phyloP scores from a whole-genome alignment of 2,797 vertebrate genomes.

The Rhinoraja longicauda region DNA sequence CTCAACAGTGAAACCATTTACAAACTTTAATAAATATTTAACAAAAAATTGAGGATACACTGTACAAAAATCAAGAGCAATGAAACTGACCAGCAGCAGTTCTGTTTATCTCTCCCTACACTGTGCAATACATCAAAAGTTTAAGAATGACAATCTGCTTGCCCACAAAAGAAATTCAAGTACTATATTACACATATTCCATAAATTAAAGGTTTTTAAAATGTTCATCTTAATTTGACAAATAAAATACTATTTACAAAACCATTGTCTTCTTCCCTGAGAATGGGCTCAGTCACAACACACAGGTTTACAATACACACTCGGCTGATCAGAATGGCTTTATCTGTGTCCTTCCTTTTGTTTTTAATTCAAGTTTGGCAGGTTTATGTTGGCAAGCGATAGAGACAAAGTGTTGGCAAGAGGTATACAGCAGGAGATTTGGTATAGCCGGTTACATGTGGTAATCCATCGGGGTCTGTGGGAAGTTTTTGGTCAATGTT shows the following conservation, averaged over 20 bases:
- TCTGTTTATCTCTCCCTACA: not conserved
- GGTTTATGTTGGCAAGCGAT: not conserved
- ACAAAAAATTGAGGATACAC: slow-evolving; percentile 30
- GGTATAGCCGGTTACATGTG: not conserved
- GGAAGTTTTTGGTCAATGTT: not conserved
- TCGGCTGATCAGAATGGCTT: slow-evolving; percentile 30
- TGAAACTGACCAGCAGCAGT: slow-evolving; percentile 33
- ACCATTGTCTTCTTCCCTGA: slow-evolving; percentile 11
- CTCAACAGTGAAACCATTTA: slow-evolving; percentile 34
- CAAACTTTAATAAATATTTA: slow-evolving; percentile 35
- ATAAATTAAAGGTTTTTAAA: slow-evolving; percentile 29
- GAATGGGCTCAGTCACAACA: slow-evolving; percentile 30
- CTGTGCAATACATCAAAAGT: slow-evolving; percentile 10
- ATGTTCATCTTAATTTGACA: slow-evolving; percentile 31
- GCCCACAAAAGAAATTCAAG: slow-evolving; percentile 21
- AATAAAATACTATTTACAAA: slow-evolving; percentile 37
- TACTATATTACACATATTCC: slow-evolving; percentile 22
- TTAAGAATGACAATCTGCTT: slow-evolving; percentile 16
- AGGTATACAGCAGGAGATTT: slow-evolving; percentile 8
- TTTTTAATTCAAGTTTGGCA: slow-evolving; percentile 34
- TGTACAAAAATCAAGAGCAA: slow-evolving; percentile 34
- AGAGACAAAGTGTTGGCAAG: not conserved
- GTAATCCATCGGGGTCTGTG: not conserved
- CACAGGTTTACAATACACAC: slow-evolving; percentile 35
- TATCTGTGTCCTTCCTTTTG: not conserved